A percentile compares a stretch with the other conserved stretches of the same genome.
These are phyloP conservation scores for Pterocles burchelli DNA, from an alignment of 2,113 vertebrate genomes.

Conservation along the genomic window DNA sequence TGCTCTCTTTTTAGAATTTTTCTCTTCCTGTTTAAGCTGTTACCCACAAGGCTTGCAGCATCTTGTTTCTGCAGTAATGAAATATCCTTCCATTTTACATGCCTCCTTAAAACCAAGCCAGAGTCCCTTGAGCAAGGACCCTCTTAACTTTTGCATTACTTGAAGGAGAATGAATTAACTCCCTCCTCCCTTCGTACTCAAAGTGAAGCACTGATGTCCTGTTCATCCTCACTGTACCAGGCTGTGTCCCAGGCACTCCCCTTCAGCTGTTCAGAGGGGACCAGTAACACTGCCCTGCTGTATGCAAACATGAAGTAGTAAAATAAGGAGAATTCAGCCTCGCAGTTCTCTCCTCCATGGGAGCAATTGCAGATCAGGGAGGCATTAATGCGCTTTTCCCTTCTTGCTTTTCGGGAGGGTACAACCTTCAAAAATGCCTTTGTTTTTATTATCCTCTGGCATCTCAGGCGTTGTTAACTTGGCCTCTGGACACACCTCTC, in stretches of 20 bases:
- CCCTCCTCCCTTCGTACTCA: background rate
- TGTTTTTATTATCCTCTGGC: background rate
- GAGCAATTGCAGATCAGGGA: background rate
- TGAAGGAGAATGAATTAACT: background rate
- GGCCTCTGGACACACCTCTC: background rate
- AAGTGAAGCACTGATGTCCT: background rate
- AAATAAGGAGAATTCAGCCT: background rate
- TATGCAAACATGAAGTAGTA: background rate
- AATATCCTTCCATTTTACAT: background rate
- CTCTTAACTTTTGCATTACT: background rate
- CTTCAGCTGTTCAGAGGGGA: background rate
- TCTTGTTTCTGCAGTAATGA: background rate
- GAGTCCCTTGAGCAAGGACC: background rate
- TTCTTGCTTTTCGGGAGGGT: background rate
- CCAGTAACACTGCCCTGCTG: background rate
- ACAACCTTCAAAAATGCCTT: background rate
- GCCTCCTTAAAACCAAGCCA: background rate
- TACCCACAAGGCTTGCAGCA: background rate
- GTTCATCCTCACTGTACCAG: background rate
- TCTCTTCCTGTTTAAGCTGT: background rate
- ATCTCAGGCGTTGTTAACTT: background rate
- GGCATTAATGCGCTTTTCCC: background rate
- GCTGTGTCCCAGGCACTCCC: background rate
- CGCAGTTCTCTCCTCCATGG: fast-evolving
- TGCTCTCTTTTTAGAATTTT: background rate